phyloP scores from a whole-genome alignment of 2,888 invertebrate genomes.

The Pseudoips prasinana region DNA sequence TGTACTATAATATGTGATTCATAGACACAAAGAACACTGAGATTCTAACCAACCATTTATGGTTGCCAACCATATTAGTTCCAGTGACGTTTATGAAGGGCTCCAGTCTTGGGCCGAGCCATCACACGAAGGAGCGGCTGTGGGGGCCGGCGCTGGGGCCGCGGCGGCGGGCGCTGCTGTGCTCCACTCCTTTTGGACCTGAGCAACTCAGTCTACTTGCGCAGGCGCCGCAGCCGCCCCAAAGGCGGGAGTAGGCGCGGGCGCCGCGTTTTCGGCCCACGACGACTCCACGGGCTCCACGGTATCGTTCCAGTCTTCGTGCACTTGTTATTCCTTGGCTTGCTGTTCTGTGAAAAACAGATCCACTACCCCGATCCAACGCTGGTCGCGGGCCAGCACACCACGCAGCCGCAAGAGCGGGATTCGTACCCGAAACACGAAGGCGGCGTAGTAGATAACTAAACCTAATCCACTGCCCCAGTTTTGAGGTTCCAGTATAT shows the following conservation, averaged over 20 bases:
- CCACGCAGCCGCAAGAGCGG: too few relatives aligned
- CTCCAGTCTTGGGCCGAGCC: conserved; percentile 82
- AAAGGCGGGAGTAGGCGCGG: conserved; percentile 55
- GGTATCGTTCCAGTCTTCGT: conserved; percentile 68
- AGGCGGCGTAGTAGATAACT: too few relatives aligned
- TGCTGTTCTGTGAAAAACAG: conserved; percentile 99
- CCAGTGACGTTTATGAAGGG: conserved; percentile 58
- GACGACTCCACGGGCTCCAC: conserved; percentile 72
- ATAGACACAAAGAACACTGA: too few relatives aligned
- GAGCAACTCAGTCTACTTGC: conserved; percentile 83
- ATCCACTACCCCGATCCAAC: conserved; percentile 99
- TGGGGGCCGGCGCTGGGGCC: conserved; percentile 63
- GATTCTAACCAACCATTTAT: too few relatives aligned
- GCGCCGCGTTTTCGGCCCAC: conserved; percentile 68
- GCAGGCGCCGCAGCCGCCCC: conserved; percentile 65
- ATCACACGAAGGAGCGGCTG: conserved; percentile 83
- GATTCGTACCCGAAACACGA: too few relatives aligned
- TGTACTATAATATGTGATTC: too few relatives aligned
- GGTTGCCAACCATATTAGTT: too few relatives aligned
- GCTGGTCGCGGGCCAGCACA: too few relatives aligned
- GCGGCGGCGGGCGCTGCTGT: conserved; percentile 52
- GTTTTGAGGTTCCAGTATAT: too few relatives aligned
- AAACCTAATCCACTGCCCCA: too few relatives aligned
- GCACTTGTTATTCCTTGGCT: conserved; percentile 87
- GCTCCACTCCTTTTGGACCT: conserved; percentile 83